Percentiles rank a stretch among this genome's conserved stretches.
Conservation (phyloP, 2,888 invertebrate species). For the Entomobrya proxima region DNA sequence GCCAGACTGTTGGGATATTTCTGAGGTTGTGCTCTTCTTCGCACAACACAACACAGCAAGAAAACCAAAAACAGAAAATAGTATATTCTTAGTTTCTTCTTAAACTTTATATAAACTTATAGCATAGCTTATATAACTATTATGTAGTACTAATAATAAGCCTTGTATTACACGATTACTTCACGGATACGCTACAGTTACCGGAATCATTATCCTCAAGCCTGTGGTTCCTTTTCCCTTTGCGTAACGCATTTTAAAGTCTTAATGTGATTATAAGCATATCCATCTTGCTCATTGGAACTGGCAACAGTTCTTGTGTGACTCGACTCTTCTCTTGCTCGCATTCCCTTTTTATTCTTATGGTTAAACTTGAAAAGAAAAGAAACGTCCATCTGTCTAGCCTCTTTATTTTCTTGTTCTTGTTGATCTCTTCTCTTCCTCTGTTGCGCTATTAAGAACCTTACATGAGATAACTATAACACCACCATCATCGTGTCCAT, state of each 20-base stretch:
- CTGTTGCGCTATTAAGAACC: not conserved
- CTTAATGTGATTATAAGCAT: slow-evolving; percentile 59
- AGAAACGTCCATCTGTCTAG: slow-evolving; percentile 51
- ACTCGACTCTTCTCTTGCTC: not conserved
- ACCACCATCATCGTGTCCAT: slow-evolving; percentile 23
- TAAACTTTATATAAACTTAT: too few species aligned
- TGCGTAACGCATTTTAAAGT: slow-evolving; percentile 25
- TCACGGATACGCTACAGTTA: slow-evolving; percentile 4
- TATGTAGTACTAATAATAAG: not conserved
- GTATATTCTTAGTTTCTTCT: too few species aligned
- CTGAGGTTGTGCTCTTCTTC: too few species aligned
- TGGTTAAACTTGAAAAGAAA: not conserved
- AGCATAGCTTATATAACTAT: too few species aligned
- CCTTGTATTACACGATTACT: not conserved
- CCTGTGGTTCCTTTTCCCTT: not conserved
- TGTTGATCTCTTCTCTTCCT: not conserved
- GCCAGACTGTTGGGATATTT: too few species aligned
- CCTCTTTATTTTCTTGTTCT: not conserved
- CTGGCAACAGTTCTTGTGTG: slow-evolving; percentile 3
- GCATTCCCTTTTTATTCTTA: not conserved
- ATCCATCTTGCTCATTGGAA: slow-evolving; percentile 38
- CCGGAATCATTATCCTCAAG: not conserved
- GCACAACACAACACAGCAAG: too few species aligned
- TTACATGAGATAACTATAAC: too few species aligned
- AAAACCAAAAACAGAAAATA: too few species aligned